Evolutionary conservation across 1,140 invertebrate species (phyloP).

Genomic region (Aphelinus atriplicis): DNA sequence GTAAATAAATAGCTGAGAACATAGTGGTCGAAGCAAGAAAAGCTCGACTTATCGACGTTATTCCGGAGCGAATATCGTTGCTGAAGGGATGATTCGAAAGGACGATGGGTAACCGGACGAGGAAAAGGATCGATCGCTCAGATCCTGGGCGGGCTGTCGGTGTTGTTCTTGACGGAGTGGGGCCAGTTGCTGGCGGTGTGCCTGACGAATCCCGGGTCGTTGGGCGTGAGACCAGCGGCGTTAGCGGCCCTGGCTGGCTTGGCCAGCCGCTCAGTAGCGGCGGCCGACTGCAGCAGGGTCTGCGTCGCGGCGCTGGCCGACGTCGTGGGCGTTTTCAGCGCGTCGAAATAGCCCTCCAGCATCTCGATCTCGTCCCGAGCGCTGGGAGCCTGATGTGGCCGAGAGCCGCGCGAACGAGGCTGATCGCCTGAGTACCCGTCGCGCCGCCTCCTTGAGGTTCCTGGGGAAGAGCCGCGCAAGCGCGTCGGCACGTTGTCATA

Average conservation of each 20-base stretch:
- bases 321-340: conserved; percentile 63
- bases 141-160: no score
- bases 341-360: conserved; percentile 62
- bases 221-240: conserved; percentile 71
- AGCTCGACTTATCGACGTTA: no score
- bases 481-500: conserved; percentile 64
- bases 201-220: conserved; percentile 75
- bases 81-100: no score
- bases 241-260: conserved; percentile 20
- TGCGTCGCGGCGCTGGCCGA: conserved; percentile 54
- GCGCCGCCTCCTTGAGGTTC: conserved; percentile 55
- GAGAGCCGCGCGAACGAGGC: conserved; percentile 51
- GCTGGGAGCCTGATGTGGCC: conserved; percentile 26
- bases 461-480: conserved; percentile 55
- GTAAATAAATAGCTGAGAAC: no score
- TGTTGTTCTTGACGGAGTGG: conserved; percentile 1
- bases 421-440: conserved; percentile 58
- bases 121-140: no score
- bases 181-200: conserved; percentile 76
- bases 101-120: no score
- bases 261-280: not conserved
- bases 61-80: no score
- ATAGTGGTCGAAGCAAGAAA: no score
- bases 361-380: conserved; percentile 59
- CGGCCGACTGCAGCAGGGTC: not conserved